Conservation (phyloP, 2,113 vertebrate genomes). For the Sturnira hondurensis region DNA sequence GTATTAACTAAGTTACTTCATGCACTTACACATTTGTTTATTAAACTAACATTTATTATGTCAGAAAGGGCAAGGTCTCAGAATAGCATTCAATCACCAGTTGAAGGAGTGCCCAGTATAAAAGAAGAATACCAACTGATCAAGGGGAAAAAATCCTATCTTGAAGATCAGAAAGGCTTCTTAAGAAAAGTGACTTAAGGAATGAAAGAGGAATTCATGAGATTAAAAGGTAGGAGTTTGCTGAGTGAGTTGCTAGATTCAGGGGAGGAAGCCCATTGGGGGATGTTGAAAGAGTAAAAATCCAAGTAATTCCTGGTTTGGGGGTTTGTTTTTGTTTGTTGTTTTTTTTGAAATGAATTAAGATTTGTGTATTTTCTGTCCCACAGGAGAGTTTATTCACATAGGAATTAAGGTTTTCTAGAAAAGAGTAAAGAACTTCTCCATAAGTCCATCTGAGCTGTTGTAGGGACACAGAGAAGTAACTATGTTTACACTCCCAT, state of each 20-base stretch:
- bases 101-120: not conserved
- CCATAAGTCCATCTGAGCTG: not conserved
- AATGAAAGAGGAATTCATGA: not conserved
- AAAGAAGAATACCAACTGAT: not conserved
- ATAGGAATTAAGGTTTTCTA: not conserved
- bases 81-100: not conserved
- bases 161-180: not conserved
- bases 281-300: conserved; percentile 5
- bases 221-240: not conserved
- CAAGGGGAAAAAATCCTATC: not conserved
- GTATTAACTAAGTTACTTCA: not conserved
- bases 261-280: too few species aligned
- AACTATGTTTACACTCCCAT: not conserved
- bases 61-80: not conserved
- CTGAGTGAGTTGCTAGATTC: not conserved
- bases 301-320: not conserved
- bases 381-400: not conserved
- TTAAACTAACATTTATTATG: not conserved
- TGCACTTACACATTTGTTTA: not conserved
- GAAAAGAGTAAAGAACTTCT: not conserved
- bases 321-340: too few species aligned
- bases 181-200: not conserved
- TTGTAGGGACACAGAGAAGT: not conserved
- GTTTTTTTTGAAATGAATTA: not conserved
- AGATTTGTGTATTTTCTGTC: not conserved